Percentiles rank a stretch among this genome's conserved stretches.
These are phyloP conservation scores for Antidorcas marsupialis DNA, from an alignment of 2,113 vertebrate species.

Conservation along the genomic window DNA sequence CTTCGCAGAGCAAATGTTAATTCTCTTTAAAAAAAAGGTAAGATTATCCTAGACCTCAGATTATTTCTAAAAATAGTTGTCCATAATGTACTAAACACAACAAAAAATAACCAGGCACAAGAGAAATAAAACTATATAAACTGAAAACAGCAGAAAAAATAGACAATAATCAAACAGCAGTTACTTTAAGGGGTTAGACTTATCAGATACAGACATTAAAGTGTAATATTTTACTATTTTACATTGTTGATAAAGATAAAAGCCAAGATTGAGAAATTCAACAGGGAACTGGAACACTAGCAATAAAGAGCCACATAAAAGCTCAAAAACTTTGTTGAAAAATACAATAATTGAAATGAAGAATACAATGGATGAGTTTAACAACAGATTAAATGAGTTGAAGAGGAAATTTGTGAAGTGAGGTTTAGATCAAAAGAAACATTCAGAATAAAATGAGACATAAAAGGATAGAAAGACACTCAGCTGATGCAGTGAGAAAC, in stretches of 20 bases:
- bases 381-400: neutral
- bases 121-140: neutral
- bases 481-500: neutral
- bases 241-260: neutral
- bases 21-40: neutral
- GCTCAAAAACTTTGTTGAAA: neutral
- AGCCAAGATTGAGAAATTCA: neutral
- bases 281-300: neutral
- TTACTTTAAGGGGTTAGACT: neutral
- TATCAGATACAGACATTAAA: neutral
- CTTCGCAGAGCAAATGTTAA: neutral
- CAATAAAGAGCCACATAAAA: neutral
- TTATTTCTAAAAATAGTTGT: neutral
- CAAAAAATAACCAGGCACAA: neutral
- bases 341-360: neutral
- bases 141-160: neutral
- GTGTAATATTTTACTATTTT: neutral
- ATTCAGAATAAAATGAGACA: neutral
- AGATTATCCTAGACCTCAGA: neutral
- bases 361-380: neutral
- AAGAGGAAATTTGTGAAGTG: neutral
- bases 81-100: neutral
- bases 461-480: neutral
- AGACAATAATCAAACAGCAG: neutral
- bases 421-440: neutral